These are phyloP conservation scores for Chascanopsetta lugubris DNA, from an alignment of 2,113 vertebrate species.

Conservation along the genomic window DNA sequence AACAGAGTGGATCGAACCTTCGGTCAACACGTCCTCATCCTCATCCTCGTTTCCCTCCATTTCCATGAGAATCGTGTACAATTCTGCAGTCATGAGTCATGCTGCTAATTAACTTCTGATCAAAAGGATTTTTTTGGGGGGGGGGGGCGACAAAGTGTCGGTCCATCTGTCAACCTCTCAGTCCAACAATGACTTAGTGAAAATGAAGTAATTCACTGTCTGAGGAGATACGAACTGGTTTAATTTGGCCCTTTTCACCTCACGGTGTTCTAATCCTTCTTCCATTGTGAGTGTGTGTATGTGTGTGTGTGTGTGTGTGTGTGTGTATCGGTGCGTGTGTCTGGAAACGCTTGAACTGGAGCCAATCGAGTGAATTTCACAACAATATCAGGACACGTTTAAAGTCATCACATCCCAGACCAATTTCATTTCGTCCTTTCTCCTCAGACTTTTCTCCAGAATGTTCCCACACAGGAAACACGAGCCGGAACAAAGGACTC, in stretches of 20 bases:
- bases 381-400: constrained; percentile 9
- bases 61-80: constrained; percentile 86
- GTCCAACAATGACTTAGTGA: constrained; percentile 41
- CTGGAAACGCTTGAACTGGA: neutral
- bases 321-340: no score
- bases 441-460: constrained; percentile 9
- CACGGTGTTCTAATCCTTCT: constrained; percentile 28
- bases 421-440: constrained; percentile 22
- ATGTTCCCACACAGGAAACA: constrained; percentile 32
- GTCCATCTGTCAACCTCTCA: constrained; percentile 27
- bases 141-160: constrained; percentile 61
- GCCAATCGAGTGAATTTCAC: neutral
- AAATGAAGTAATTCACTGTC: constrained; percentile 59
- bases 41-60: constrained; percentile 58
- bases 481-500: constrained; percentile 33
- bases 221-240: constrained; percentile 55
- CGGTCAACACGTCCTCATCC: constrained; percentile 57
- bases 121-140: no score
- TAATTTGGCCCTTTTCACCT: constrained; percentile 55
- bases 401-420: constrained; percentile 40
- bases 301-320: no score
- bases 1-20: constrained; percentile 89
- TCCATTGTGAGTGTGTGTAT: neutral
- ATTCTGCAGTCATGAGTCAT: constrained; percentile 89
- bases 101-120: constrained; percentile 89